Evolutionary conservation across 2,888 invertebrate species (phyloP).

Genomic region (Athrips mouffetella): DNA sequence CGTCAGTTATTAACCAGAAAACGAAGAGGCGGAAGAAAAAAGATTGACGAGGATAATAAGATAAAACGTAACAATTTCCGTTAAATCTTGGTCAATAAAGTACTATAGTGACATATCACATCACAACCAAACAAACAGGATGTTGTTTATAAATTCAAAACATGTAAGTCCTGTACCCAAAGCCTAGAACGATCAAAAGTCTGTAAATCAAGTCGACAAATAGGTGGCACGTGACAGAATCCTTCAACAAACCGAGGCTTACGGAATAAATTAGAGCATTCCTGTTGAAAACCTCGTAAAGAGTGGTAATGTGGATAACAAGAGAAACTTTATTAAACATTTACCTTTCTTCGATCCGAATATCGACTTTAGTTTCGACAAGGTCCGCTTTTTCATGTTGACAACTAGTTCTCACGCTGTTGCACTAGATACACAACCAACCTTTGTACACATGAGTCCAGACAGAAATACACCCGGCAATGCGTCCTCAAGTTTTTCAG

Average conservation of each 20-base stretch:
- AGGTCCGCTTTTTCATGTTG: constrained; percentile 71
- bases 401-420: constrained; percentile 29
- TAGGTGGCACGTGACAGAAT: constrained; percentile 27
- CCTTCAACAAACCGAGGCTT: constrained; percentile 27
- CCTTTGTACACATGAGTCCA: constrained; percentile 55
- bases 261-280: constrained; percentile 5
- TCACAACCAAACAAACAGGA: background rate
- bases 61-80: background rate
- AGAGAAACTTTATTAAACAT: constrained; percentile 24
- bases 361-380: constrained; percentile 68
- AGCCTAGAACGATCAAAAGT: constrained; percentile 1
- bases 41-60: constrained; percentile 1
- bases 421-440: constrained; percentile 46
- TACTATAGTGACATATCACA: background rate
- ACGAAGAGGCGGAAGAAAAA: background rate
- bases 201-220: constrained; percentile 18
- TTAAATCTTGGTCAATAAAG: background rate
- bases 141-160: constrained; percentile 9
- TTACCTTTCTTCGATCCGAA: constrained; percentile 70
- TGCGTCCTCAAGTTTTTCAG: constrained; percentile 74
- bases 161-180: constrained; percentile 8
- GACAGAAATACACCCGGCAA: constrained; percentile 71
- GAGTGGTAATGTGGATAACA: background rate
- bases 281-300: background rate
- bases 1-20: too few species aligned